A percentile compares a stretch with the other conserved stretches of the same genome.
Conservation (phyloP, 1,140 invertebrate genomes). For the Gonioctena quinquepunctata region DNA sequence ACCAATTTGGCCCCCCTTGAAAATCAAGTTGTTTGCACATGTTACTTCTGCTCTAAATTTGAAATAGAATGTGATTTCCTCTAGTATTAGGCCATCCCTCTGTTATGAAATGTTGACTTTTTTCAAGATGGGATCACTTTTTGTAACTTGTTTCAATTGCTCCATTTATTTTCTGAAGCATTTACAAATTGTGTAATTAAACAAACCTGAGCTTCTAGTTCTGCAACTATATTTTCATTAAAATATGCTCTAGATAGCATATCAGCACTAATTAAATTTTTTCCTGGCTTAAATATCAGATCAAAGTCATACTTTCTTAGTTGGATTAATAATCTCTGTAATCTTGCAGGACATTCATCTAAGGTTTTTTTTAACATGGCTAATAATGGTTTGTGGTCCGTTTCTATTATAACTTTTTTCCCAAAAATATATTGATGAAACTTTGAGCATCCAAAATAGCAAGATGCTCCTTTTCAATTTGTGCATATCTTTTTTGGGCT, state of each 20-base stretch:
- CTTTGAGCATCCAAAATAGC: not conserved
- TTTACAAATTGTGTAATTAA: not conserved
- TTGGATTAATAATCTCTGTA: not conserved
- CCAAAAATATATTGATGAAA: conserved; percentile 47
- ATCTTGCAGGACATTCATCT: not conserved
- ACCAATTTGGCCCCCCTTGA: not conserved
- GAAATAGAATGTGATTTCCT: not conserved
- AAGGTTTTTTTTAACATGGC: conserved; percentile 40
- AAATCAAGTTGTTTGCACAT: not conserved
- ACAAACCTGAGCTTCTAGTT: not conserved
- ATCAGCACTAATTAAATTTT: not conserved
- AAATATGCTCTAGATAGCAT: not conserved
- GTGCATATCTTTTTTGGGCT: conserved; percentile 45
- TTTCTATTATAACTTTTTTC: conserved; percentile 35
- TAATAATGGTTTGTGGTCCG: conserved; percentile 45
- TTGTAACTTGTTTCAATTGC: conserved; percentile 32
- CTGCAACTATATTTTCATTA: not conserved
- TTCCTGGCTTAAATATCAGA: not conserved
- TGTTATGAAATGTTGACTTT: conserved; percentile 33
- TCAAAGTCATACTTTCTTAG: not conserved
- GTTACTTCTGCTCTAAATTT: not conserved
- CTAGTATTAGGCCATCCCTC: conserved; percentile 52
- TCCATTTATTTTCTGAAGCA: not conserved
- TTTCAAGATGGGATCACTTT: conserved; percentile 22
- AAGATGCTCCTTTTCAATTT: not conserved